Evolutionary conservation across 2,888 invertebrate species (phyloP).

Genomic region (Drosophila kanekoi): DNA sequence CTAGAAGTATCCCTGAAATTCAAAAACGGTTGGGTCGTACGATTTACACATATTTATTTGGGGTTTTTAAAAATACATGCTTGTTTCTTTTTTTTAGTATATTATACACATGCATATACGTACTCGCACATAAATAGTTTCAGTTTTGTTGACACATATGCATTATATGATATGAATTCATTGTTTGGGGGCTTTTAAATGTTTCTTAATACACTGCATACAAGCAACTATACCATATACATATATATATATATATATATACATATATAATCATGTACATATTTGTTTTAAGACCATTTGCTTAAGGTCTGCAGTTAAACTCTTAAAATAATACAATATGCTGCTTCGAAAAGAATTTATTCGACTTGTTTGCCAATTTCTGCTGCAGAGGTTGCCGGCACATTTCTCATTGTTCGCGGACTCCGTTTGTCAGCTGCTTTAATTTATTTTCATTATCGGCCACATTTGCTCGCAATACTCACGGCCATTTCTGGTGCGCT

Average conservation of each 20-base stretch:
- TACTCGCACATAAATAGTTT: constrained; percentile 58
- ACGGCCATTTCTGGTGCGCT: constrained; percentile 51
- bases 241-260: constrained; percentile 27
- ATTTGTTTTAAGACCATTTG: constrained; percentile 65
- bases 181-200: constrained; percentile 25
- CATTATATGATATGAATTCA: constrained; percentile 75
- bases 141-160: constrained; percentile 64
- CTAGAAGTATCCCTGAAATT: neutral
- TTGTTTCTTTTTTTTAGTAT: constrained; percentile 21
- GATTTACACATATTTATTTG: constrained; percentile 54
- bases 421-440: constrained; percentile 53
- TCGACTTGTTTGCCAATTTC: constrained; percentile 27
- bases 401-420: constrained; percentile 52
- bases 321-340: constrained; percentile 69
- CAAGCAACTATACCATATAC: constrained; percentile 13
- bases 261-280: constrained; percentile 5
- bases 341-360: constrained; percentile 28
- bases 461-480: constrained; percentile 45
- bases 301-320: constrained; percentile 60
- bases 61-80: constrained; percentile 67
- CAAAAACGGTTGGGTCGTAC: neutral
- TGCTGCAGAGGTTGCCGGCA: constrained; percentile 29
- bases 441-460: constrained; percentile 73
- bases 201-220: constrained; percentile 35
- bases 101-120: constrained; percentile 23